Evolutionary conservation across 2,888 invertebrate genomes (phyloP).

Genomic region (Ormia ochracea): DNA sequence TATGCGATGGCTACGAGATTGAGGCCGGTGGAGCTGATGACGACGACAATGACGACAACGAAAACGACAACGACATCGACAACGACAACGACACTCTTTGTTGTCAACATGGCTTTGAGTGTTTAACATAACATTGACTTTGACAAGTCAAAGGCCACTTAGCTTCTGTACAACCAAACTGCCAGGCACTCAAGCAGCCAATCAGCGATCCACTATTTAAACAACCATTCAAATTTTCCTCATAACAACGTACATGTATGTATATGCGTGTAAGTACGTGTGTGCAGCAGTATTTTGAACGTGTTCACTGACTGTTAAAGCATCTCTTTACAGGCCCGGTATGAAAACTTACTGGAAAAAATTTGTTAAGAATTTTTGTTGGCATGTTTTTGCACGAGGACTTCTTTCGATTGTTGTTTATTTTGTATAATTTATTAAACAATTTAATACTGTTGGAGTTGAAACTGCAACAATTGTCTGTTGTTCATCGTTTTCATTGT

Average conservation of each 20-base stretch:
- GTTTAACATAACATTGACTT: slow-evolving; percentile 63
- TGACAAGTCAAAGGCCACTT: slow-evolving; percentile 66
- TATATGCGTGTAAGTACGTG: not conserved
- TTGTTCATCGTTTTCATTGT: slow-evolving; percentile 38
- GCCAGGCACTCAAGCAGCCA: not conserved
- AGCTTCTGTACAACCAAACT: slow-evolving; percentile 49
- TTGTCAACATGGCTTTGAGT: slow-evolving; percentile 59
- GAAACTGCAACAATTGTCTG: slow-evolving; percentile 30
- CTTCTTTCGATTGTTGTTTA: not conserved
- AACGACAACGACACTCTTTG: slow-evolving; percentile 57
- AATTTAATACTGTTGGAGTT: slow-evolving; percentile 19
- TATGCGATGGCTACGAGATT: not conserved
- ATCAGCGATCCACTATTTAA: slow-evolving; percentile 16
- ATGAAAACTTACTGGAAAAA: slow-evolving; percentile 22
- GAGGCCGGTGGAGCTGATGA: slow-evolving; percentile 9
- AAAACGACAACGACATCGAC: slow-evolving; percentile 17
- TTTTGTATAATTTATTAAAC: slow-evolving; percentile 2
- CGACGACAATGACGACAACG: slow-evolving; percentile 32
- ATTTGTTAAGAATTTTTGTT: slow-evolving; percentile 40
- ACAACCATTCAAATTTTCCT: slow-evolving; percentile 21
- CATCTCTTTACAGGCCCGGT: slow-evolving; percentile 18
- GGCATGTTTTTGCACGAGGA: not conserved
- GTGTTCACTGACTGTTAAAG: slow-evolving; percentile 5
- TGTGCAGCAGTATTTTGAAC: too few species aligned
- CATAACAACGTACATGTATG: not conserved